phyloP scores from a whole-genome alignment of 2,888 invertebrate genomes.

The Andrena bicolor region DNA sequence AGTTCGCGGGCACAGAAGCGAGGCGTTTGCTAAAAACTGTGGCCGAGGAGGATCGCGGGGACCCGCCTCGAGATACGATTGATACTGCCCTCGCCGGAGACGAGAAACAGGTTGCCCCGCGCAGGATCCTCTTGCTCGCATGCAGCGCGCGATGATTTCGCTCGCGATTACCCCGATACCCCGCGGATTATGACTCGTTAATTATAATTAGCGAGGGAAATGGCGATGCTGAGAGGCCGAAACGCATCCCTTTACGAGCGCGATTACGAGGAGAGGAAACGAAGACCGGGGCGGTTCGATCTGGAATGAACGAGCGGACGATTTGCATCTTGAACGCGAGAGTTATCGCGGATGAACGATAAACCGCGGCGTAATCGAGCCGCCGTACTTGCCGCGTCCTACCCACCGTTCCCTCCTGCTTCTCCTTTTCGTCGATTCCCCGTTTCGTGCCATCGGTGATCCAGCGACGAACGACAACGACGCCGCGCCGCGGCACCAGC shows the following conservation, averaged over 20 bases:
- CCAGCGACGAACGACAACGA: neutral
- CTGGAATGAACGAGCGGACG: slow-evolving; percentile 20
- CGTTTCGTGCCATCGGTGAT: slow-evolving; percentile 20
- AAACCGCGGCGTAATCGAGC: slow-evolving; percentile 17
- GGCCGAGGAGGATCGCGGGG: too few relatives aligned
- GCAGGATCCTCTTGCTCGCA: neutral
- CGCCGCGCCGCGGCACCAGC: neutral
- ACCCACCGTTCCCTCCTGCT: neutral
- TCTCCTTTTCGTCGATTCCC: slow-evolving; percentile 16
- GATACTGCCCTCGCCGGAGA: neutral
- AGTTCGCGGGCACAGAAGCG: too few relatives aligned
- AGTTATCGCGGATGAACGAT: slow-evolving; percentile 32
- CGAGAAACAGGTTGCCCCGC: neutral
- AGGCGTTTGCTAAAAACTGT: too few relatives aligned
- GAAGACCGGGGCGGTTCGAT: slow-evolving; percentile 28
- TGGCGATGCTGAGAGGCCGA: slow-evolving; percentile 11
- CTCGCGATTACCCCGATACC: neutral
- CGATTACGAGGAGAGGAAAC: slow-evolving; percentile 25
- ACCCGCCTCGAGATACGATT: neutral
- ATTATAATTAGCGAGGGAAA: slow-evolving; percentile 34
- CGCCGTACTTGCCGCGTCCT: neutral
- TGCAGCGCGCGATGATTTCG: neutral
- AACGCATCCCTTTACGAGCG: neutral
- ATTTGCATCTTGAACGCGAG: slow-evolving; percentile 32
- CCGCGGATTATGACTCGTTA: slow-evolving; percentile 19